Conservation (phyloP, 2,113 vertebrate genomes). For the Gorsachius goisagi region DNA sequence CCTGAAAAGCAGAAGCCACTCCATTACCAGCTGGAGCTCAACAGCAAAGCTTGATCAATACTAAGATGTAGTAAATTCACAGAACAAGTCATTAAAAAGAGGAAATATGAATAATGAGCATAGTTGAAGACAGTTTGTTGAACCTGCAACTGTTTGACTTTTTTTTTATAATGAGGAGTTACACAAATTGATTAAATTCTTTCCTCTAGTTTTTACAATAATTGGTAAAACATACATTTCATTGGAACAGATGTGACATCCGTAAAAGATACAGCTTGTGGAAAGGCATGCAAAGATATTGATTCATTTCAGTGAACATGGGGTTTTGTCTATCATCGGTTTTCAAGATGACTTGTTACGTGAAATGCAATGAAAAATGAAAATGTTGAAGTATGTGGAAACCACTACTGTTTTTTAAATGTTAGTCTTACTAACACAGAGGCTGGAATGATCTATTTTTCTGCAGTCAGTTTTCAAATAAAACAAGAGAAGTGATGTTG, state of each 20-base stretch:
- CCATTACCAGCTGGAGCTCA: not conserved
- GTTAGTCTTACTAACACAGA: not conserved
- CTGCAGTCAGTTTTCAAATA: not conserved
- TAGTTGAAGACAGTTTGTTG: not conserved
- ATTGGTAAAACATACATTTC: not conserved
- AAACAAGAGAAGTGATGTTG: not conserved
- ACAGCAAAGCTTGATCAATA: not conserved
- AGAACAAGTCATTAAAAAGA: not conserved
- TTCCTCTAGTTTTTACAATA: not conserved
- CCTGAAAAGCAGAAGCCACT: not conserved
- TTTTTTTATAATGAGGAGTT: not conserved
- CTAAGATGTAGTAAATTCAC: not conserved
- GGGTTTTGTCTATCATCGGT: not conserved
- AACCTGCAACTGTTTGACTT: not conserved
- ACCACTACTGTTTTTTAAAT: not conserved
- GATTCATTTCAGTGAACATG: not conserved
- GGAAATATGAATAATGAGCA: not conserved
- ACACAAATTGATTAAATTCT: not conserved
- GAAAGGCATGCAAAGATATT: not conserved
- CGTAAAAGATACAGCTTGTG: not conserved
- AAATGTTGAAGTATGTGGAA: not conserved
- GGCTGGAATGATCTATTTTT: not conserved
- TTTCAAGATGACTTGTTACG: not conserved
- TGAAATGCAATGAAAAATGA: not conserved
- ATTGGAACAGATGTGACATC: not conserved